These are phyloP conservation scores for Cercopithecus mona DNA, from an alignment of 2,113 vertebrate genomes.

Conservation along the genomic window DNA sequence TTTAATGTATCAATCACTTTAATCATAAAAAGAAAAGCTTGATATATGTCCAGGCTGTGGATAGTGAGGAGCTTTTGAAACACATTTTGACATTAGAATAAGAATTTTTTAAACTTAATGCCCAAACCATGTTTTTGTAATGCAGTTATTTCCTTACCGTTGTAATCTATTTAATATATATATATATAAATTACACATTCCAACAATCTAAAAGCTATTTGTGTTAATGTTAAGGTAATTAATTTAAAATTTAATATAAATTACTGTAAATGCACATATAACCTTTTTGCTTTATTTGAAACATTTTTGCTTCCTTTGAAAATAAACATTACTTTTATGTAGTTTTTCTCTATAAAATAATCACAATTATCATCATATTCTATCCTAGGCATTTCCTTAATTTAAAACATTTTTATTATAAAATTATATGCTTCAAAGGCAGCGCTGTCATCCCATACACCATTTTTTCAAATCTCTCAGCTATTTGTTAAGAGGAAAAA, in stretches of 20 bases:
- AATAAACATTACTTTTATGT: constrained; percentile 6
- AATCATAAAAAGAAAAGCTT: not conserved
- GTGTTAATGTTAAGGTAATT: not conserved
- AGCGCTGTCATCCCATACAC: not conserved
- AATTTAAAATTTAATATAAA: constrained; percentile 8
- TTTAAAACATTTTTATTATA: constrained; percentile 43
- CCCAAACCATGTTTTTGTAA: not conserved
- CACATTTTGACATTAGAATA: not conserved
- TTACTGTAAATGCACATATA: not conserved
- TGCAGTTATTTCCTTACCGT: not conserved
- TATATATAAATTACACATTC: not conserved
- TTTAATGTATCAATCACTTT: not conserved
- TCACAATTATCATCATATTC: not conserved
- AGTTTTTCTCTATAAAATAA: constrained; percentile 24
- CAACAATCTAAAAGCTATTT: not conserved
- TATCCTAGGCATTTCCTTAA: not conserved
- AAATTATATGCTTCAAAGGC: not conserved
- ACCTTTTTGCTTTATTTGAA: constrained; percentile 8
- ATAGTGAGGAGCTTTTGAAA: not conserved
- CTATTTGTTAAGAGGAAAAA: not conserved
- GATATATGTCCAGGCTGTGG: not conserved
- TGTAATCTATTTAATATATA: not conserved
- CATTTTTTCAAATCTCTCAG: not conserved
- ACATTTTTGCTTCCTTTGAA: not conserved
- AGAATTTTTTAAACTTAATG: constrained; percentile 15